These are phyloP conservation scores for Regulus satrapa DNA, from an alignment of 2,113 vertebrate genomes.

Conservation along the genomic window DNA sequence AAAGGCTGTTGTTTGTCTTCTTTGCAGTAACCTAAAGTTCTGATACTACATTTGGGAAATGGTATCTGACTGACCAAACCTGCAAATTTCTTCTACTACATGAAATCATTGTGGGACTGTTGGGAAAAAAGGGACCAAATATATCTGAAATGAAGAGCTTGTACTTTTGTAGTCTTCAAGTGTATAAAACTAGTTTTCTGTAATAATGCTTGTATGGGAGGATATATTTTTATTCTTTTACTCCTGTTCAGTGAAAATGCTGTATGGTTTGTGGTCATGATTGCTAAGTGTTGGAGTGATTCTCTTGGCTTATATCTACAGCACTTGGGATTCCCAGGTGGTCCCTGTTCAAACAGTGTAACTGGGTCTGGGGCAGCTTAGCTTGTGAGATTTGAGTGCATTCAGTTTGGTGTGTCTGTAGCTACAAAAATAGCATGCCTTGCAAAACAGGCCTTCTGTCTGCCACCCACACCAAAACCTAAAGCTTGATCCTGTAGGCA, in stretches of 20 bases:
- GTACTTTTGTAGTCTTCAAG: rapidly evolving
- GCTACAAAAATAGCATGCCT: slow-evolving; percentile 16
- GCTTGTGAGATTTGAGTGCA: background rate
- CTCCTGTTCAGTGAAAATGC: background rate
- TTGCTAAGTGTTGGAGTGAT: background rate
- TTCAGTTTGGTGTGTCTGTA: background rate
- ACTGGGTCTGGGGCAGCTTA: slow-evolving; percentile 23
- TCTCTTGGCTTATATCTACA: background rate
- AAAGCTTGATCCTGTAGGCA: slow-evolving; percentile 34
- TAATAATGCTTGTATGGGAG: background rate
- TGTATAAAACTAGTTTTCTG: background rate
- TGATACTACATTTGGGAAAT: background rate
- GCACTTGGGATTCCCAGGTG: slow-evolving; percentile 27
- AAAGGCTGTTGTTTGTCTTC: background rate
- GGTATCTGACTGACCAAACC: background rate
- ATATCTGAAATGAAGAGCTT: background rate
- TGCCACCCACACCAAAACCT: slow-evolving; percentile 52
- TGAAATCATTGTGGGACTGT: background rate
- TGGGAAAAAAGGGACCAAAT: background rate
- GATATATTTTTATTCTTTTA: background rate
- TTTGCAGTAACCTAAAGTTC: background rate
- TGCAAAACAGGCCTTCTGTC: slow-evolving; percentile 40
- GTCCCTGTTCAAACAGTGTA: background rate
- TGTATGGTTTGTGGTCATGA: background rate
- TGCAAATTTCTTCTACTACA: background rate